These are phyloP conservation scores for Laothoe populi DNA, from an alignment of 2,888 invertebrate genomes.

Conservation along the genomic window DNA sequence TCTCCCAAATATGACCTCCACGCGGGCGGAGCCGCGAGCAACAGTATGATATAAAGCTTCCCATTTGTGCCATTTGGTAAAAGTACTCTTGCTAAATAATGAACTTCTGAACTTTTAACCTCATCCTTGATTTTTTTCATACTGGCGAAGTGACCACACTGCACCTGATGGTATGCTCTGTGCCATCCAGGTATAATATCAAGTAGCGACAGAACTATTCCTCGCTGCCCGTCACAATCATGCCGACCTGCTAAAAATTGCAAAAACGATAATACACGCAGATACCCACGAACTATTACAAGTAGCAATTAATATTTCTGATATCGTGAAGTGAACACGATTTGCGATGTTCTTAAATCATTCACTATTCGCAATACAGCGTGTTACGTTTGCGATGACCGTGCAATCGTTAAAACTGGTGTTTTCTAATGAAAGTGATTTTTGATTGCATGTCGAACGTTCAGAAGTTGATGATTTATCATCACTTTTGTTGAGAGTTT, in stretches of 20 bases:
- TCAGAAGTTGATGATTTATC: slow-evolving; percentile 18
- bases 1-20: no score
- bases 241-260: no score
- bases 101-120: no score
- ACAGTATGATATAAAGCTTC: neutral
- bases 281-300: neutral
- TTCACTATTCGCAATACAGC: slow-evolving; percentile 10
- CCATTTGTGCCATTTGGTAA: neutral
- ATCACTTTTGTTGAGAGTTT: slow-evolving; percentile 4
- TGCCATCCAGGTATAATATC: no score
- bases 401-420: slow-evolving; percentile 22
- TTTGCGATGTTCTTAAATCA: slow-evolving; percentile 26
- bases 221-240: no score
- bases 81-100: no score
- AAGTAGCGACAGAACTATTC: no score
- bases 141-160: no score
- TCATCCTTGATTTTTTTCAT: no score
- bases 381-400: slow-evolving; percentile 11
- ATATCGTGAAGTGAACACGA: neutral
- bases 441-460: slow-evolving; percentile 30
- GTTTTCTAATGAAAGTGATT: slow-evolving; percentile 40
- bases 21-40: no score
- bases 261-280: neutral
- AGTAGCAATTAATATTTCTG: neutral
- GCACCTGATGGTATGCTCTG: no score